These are phyloP conservation scores for Aricia agestis DNA, from an alignment of 1,140 invertebrate species.

Conservation along the genomic window DNA sequence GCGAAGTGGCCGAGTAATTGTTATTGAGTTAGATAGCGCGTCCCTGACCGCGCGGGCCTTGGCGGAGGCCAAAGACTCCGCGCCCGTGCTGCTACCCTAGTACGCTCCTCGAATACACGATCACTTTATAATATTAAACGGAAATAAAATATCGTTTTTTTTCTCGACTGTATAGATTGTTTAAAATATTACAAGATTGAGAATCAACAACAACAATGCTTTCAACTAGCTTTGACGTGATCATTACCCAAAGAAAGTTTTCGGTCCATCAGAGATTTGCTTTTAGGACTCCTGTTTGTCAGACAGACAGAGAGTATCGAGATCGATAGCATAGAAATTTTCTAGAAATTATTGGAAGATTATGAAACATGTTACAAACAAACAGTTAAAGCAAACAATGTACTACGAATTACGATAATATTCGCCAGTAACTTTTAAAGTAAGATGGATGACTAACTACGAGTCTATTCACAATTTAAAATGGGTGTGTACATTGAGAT, in stretches of 20 bases:
- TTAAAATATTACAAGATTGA: too few species aligned
- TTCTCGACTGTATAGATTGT: too few species aligned
- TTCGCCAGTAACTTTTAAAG: not conserved
- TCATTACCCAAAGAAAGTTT: too few species aligned
- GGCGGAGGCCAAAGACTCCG: slow-evolving; percentile 57
- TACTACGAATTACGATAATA: not conserved
- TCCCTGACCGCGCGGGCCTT: slow-evolving; percentile 67
- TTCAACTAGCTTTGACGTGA: too few species aligned
- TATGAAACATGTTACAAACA: not conserved
- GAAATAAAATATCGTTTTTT: not conserved
- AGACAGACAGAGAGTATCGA: too few species aligned
- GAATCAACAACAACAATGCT: too few species aligned
- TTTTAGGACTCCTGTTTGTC: too few species aligned
- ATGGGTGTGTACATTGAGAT: not conserved
- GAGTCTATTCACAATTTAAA: not conserved
- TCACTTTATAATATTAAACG: not conserved
- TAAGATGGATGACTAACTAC: not conserved
- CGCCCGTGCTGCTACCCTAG: slow-evolving; percentile 40
- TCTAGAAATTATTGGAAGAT: slow-evolving; percentile 7
- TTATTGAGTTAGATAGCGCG: slow-evolving; percentile 57
- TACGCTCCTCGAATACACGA: slow-evolving; percentile 20
- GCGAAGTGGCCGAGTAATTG: slow-evolving; percentile 34
- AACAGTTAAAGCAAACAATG: not conserved
- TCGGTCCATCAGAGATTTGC: too few species aligned
- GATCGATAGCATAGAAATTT: too few species aligned